Evolutionary conservation across 1,140 invertebrate genomes (phyloP), one percentile per base, ranked within the genome.

Genomic region (Hypothenemus hampei): DNA sequence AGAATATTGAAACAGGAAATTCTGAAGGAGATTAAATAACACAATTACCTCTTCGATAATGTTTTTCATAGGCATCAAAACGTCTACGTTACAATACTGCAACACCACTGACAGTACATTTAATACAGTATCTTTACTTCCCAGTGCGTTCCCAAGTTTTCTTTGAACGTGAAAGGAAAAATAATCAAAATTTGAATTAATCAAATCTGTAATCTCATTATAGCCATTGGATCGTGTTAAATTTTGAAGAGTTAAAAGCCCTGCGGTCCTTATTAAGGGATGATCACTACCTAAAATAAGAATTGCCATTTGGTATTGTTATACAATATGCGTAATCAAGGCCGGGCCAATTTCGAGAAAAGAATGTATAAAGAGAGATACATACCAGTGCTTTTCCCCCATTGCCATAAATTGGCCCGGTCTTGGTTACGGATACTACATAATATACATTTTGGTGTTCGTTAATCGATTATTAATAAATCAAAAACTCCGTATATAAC

Each of bases 131-230:
- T 71, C 69, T 67, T 80, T 78, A 11, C 71, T 63, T 20, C 74
- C 61, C 43, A 78, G 68, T 62, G 75, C 75, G 15, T 76, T 77
- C n/a, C n/a, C n/a, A n/a, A 86, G 71, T 67, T 80, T 78, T 0
- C 77, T 65, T 10, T 77, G 80, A 26, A 86, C 74, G 48, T 85
- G 78, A 60, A 80, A 79, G 0, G 81, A 79, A 59, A 85, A 78
- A 61, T 85, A 86, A 67, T 85, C 83, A 2, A 81, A 75, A 61
- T 86, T 86, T 2, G 60, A 52, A 19, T 72, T 72, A 22, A 86
- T 71, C 16, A 86, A 71, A 4, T 77, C 70, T 1, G 75, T 72
- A 1, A 82, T 72, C 23, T 69, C 68, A 4, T 61, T 31, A 52
- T 77, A 73, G 0, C 71, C 70, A 62, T 75, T 75, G 0, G 80